Evolutionary conservation across 2,888 invertebrate genomes (phyloP).

Genomic region (Melieria crassipennis): DNA sequence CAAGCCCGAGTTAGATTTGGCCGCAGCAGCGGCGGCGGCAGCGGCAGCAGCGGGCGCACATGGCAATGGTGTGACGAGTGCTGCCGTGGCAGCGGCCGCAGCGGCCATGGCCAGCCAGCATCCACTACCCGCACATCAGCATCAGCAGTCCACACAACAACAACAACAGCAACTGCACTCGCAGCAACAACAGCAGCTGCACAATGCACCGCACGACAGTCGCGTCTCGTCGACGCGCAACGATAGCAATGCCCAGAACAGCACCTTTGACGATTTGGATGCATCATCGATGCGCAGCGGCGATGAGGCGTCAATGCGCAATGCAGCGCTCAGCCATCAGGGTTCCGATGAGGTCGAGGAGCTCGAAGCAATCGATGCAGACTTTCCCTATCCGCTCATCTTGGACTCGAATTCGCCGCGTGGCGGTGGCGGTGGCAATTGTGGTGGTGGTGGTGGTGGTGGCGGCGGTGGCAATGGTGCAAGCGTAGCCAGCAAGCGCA

Average conservation of each 20-base stretch:
- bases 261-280: constrained; percentile 56
- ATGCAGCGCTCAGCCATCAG: constrained; percentile 45
- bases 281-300: constrained; percentile 55
- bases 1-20: constrained; percentile 59
- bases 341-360: constrained; percentile 61
- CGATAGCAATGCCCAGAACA: constrained; percentile 46
- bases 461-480: constrained; percentile 41
- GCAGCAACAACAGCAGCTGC: constrained; percentile 41
- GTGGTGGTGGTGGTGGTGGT: constrained; percentile 32
- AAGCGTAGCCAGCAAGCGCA: constrained; percentile 18
- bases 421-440: constrained; percentile 37
- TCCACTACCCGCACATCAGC: constrained; percentile 54
- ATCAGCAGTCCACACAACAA: constrained; percentile 20
- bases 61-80: constrained; percentile 30
- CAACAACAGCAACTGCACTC: constrained; percentile 30
- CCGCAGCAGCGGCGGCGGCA: constrained; percentile 38
- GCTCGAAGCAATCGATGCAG: constrained; percentile 62
- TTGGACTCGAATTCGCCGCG: constrained; percentile 58
- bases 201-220: constrained; percentile 53
- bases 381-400: constrained; percentile 62
- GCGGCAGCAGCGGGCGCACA: constrained; percentile 29
- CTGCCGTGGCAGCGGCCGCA: constrained; percentile 32
- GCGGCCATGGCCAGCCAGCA: constrained; percentile 26
- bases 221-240: constrained; percentile 62
- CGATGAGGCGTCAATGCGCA: constrained; percentile 44